Evolutionary conservation across 2,113 vertebrate genomes (phyloP).

Genomic region (Psephotus haematonotus): DNA sequence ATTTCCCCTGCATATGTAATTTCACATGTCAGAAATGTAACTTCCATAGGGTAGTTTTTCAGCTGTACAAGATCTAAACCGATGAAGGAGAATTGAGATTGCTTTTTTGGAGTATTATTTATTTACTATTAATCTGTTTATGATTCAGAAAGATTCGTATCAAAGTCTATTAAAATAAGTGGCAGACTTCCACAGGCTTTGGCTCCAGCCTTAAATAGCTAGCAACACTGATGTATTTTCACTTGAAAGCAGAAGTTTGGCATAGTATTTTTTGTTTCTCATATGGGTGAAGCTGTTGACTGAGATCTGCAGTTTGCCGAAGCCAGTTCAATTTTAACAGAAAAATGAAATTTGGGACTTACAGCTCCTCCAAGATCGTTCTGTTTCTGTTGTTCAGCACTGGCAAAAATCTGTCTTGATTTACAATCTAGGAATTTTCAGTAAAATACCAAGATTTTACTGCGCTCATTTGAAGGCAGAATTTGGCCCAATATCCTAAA

Average conservation of each 20-base stretch:
- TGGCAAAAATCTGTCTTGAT: background rate
- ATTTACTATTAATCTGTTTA: background rate
- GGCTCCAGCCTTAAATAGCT: background rate
- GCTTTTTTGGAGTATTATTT: background rate
- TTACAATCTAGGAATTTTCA: background rate
- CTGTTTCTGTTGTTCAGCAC: background rate
- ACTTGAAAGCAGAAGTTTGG: slow-evolving; percentile 8
- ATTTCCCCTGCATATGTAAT: background rate
- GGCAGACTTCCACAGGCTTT: background rate
- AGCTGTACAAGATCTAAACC: background rate
- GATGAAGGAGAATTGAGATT: background rate
- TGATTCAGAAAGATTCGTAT: background rate
- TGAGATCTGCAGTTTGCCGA: background rate
- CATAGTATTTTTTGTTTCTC: background rate
- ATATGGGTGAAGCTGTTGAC: background rate
- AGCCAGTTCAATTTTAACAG: background rate
- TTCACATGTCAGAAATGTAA: background rate
- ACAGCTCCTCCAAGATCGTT: background rate
- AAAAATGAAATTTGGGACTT: background rate
- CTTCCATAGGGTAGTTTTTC: background rate
- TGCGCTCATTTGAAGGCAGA: background rate
- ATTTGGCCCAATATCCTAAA: background rate
- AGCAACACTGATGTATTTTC: background rate
- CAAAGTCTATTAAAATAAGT: background rate
- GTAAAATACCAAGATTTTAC: background rate